Base-by-base conservation (phyloP, 1,140 invertebrate genomes). In the Phthorimaea operculella region DNA sequence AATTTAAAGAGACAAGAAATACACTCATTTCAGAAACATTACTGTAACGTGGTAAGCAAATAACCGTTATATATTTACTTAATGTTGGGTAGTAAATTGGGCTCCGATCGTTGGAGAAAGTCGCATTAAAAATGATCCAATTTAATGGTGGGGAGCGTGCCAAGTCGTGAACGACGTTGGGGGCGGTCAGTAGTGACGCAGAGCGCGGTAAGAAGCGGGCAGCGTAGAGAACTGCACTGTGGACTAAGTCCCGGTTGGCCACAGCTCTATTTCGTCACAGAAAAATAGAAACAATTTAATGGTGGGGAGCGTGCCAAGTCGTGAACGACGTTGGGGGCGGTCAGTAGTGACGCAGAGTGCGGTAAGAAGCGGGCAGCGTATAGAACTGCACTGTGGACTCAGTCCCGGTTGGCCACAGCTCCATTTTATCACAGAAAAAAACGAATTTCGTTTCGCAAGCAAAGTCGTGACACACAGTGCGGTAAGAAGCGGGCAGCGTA, bases 401-500 rank as follows among this genome's bases (percentile, higher is more conserved):
- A 28, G 21, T 2, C 21, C 21, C 2, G 21, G 21, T 28, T 28
- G 2, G 21, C 21, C 2, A 28, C 21, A 28, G 21, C 2, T 28
- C 21, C n/a, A n/a, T n/a, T n/a, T n/a, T n/a, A 48, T 54, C 52
- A 8, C 21, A 57, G 10, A 49, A 55, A 55, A 58, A 58, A 42
- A 33, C 56, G 53, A 58, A 59, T 62, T 62, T 59, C 57, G 49
- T 59, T n/a, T n/a, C n/a, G n/a, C n/a, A n/a, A n/a, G 58, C 54
- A 52, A 50, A 66, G 62, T 58, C 52, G 55, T 59, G 36, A 10
- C 10, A 9, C 36, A n/a, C 2, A n/a, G 10, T 39, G 36, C 36
- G 36, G 36, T n/a, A 39, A n/a, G 36, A 39, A 28, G 2, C 21
- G 21, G 2, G 21, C 21, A 28, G 21, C 21, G 21, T 28, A 28